These are phyloP conservation scores for Irena cyanogastra DNA, from an alignment of 2,113 vertebrate genomes.

Conservation along the genomic window DNA sequence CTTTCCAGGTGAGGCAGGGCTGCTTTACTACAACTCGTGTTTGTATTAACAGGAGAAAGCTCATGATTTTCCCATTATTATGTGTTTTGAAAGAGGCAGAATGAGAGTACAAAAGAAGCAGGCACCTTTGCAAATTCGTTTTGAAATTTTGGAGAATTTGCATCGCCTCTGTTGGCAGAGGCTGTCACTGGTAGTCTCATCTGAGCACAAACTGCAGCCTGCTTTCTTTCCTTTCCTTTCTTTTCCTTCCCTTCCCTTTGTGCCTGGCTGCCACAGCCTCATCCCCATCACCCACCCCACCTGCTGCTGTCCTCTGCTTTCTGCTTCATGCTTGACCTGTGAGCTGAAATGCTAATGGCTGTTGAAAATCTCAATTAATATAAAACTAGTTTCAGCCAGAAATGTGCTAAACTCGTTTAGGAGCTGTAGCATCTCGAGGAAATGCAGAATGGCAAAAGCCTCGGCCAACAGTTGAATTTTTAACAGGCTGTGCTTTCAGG, in stretches of 20 bases:
- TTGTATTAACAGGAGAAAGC: background rate
- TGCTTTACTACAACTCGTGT: rapidly evolving
- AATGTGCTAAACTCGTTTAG: background rate
- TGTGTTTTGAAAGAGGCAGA: background rate
- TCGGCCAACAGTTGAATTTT: background rate
- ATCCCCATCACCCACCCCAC: background rate
- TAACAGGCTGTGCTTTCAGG: background rate
- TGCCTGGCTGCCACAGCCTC: background rate
- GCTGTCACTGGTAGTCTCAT: background rate
- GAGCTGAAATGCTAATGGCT: background rate
- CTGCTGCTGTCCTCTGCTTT: background rate
- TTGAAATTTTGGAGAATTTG: background rate
- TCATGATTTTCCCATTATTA: background rate
- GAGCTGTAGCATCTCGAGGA: background rate
- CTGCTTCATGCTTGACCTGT: background rate
- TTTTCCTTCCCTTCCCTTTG: background rate
- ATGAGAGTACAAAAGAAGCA: background rate
- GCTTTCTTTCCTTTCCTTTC: background rate
- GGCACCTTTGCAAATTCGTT: background rate
- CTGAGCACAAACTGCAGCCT: background rate
- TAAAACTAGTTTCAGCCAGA: background rate
- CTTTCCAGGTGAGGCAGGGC: background rate
- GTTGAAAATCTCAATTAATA: conserved; percentile 23
- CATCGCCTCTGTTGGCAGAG: background rate
- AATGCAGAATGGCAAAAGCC: background rate